Evolutionary conservation across 2,113 vertebrate genomes (phyloP).

Genomic region (Gnathochromis pfefferi): DNA sequence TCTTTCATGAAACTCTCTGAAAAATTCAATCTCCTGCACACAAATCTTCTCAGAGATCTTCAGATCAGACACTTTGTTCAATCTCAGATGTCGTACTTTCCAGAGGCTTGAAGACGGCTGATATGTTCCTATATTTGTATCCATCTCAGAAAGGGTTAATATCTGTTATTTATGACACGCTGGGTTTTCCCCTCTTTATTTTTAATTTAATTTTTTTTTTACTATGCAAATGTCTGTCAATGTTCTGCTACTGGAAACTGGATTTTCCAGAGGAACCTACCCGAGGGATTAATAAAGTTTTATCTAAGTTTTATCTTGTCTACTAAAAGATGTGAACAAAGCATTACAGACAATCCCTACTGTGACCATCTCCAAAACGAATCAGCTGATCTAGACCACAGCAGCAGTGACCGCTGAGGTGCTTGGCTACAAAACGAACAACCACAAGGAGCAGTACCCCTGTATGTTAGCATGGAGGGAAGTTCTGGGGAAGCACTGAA

Average conservation of each 20-base stretch:
- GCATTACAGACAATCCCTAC: neutral
- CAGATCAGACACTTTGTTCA: neutral
- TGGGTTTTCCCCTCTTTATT: neutral
- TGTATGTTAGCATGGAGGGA: neutral
- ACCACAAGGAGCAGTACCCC: neutral
- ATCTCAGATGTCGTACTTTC: neutral
- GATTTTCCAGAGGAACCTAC: neutral
- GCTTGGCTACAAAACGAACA: neutral
- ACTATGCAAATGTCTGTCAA: neutral
- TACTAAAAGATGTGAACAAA: neutral
- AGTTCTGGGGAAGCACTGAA: neutral
- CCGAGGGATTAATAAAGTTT: neutral
- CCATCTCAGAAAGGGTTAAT: neutral
- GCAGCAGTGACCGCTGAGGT: neutral
- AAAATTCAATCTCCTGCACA: neutral
- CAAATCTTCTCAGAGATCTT: neutral
- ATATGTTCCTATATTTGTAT: neutral
- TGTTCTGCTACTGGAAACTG: neutral
- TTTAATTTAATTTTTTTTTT: neutral
- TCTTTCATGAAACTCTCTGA: neutral
- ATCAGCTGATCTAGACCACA: neutral
- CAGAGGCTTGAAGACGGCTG: neutral
- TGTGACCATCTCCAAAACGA: neutral
- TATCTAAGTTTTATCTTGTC: neutral
- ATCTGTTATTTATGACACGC: neutral